phyloP scores from a whole-genome alignment of 2,797 vertebrate species.

The Macrochelys suwanniensis region DNA sequence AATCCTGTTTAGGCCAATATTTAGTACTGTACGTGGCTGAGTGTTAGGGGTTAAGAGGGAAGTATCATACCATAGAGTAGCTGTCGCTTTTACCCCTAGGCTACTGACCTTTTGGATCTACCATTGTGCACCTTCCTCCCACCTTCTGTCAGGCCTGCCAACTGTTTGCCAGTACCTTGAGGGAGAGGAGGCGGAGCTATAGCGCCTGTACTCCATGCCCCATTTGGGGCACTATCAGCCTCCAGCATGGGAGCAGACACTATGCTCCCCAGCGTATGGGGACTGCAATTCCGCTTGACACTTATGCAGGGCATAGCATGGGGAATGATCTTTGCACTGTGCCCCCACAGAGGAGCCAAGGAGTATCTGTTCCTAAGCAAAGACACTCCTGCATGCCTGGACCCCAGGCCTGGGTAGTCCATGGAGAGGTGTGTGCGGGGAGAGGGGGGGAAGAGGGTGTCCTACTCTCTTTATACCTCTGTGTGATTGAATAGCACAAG shows the following conservation, averaged over 20 bases:
- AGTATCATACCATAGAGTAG: not conserved
- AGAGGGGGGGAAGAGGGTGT: no score
- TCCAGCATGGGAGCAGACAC: not conserved
- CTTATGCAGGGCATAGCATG: not conserved
- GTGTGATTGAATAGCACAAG: accelerated
- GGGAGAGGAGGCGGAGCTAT: not conserved
- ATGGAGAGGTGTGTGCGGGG: not conserved
- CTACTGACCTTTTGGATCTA: not conserved
- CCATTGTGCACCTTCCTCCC: not conserved
- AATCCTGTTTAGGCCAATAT: not conserved
- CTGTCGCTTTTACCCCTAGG: not conserved
- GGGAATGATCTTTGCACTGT: not conserved
- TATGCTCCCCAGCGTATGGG: not conserved
- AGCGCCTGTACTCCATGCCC: not conserved
- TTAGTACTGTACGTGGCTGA: not conserved
- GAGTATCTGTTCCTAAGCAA: not conserved
- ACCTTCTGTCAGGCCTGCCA: not conserved
- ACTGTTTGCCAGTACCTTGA: not conserved
- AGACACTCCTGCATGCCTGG: not conserved
- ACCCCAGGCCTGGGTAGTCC: not conserved
- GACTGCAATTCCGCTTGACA: not conserved
- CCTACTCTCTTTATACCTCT: not conserved
- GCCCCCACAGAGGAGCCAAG: not conserved
- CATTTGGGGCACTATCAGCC: not conserved
- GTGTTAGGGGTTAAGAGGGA: not conserved